Conservation (phyloP, 1,140 invertebrate species). For the Babylonia areolata region DNA sequence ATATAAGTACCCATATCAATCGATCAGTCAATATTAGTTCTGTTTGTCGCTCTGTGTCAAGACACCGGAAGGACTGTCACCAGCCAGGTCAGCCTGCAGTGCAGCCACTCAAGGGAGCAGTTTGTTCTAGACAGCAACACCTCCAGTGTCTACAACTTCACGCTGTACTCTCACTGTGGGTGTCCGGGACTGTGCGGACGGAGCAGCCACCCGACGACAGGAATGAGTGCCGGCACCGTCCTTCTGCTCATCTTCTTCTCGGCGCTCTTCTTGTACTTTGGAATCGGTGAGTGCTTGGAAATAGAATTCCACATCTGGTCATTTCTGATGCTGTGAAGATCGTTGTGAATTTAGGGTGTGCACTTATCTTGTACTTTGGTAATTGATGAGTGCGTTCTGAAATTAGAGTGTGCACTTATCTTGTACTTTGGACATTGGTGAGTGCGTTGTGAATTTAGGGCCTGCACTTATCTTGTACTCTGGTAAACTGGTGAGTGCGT, state of each 20-base stretch:
- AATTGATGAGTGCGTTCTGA: no score
- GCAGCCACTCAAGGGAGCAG: not conserved
- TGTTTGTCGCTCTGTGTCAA: not conserved
- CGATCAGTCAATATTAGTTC: not conserved
- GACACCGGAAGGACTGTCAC: not conserved
- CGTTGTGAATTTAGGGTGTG: no score
- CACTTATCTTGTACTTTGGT: no score
- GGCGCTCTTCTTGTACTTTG: constrained; percentile 28
- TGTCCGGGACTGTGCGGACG: constrained; percentile 22
- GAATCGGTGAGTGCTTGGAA: constrained; percentile 30
- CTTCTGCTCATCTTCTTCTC: constrained; percentile 37
- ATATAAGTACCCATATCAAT: no score
- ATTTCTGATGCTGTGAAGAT: no score
- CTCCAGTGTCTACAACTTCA: constrained; percentile 24
- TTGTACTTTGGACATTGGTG: no score
- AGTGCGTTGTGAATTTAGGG: no score
- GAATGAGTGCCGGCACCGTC: constrained; percentile 16
- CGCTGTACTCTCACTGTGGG: constrained; percentile 30
- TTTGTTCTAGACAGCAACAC: constrained; percentile 27
- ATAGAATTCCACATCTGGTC: no score
- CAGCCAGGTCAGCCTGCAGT: constrained; percentile 12
- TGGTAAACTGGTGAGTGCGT: no score
- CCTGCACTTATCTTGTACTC: no score
- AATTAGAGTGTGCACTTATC: no score
- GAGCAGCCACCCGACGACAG: not conserved